Base-by-base conservation (phyloP, 2,888 invertebrate genomes). In the Pammene aurita region DNA sequence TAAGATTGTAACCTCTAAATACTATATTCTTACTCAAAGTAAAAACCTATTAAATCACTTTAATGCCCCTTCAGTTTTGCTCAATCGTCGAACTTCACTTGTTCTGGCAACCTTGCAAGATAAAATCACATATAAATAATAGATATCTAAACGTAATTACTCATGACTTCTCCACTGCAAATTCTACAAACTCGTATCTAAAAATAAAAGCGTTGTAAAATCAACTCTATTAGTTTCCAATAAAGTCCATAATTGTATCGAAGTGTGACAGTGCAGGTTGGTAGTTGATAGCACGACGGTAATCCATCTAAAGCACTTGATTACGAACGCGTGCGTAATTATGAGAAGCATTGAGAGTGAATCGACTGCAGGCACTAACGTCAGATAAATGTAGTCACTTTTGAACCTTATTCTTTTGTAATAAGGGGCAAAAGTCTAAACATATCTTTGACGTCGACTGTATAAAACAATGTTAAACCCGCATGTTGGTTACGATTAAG, bases 261-360 rank as follows among this genome's bases (percentile, higher is more conserved):
- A n/a, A n/a, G 7, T 18, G 18, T 5, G 10, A 26, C n/a, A 5
- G 2, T 10, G 50, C n/a, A 14, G 13, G 18, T 61, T 18, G 38
- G 16, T 16, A 50, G 35, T 50, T 50, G 46, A 50, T 61, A 50
- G 48, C 38, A 78, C 77, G 78, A 26, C 70, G 78, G 72, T 69
- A 77, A 80, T 78, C 75, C 77, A 75, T 75, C 78, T 74, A 78
- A 78, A 77, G 77, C 77, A 76, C 77, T 77, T 78, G 78, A 81
- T 82, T 81, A 78, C 79, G 76, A 80, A 84, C 74, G 79, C 77
- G 72, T 72, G 71, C 74, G 73, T 83, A 84, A 84, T 85, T 83
- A 83, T 73, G 74, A 66, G 71, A 68, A 73, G 70, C 74, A 79
- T 77, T 80, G 81, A 80, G 79, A 78, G 26, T 26, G 26, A 26